Evolutionary conservation across 2,888 invertebrate genomes (phyloP).

Genomic region (Luperina nickerlii): DNA sequence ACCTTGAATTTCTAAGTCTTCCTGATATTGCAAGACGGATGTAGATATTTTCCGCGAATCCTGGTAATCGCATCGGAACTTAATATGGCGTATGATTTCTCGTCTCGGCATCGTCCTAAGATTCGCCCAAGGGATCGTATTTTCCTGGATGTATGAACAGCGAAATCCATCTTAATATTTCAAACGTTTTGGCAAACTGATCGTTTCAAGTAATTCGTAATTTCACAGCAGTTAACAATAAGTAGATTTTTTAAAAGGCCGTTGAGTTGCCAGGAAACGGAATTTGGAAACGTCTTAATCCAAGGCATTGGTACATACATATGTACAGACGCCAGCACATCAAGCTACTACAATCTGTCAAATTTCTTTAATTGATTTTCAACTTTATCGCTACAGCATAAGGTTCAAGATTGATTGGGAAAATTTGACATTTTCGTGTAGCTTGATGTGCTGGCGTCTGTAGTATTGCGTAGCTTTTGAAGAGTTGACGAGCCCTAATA

Average conservation of each 20-base stretch:
- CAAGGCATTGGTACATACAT: not conserved
- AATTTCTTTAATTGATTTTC: no score
- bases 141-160: slow-evolving; percentile 24
- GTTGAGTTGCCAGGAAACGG: not conserved
- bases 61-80: slow-evolving; percentile 47
- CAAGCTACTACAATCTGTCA: no score
- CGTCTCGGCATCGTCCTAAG: slow-evolving; percentile 7
- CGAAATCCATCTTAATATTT: slow-evolving; percentile 30
- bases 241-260: not conserved
- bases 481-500: not conserved
- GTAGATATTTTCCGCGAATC: slow-evolving; percentile 38
- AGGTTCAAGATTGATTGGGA: no score
- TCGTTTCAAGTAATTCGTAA: slow-evolving; percentile 29
- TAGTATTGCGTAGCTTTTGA: not conserved
- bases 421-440: no score
- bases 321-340: no score
- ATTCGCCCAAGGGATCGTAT: slow-evolving; percentile 11
- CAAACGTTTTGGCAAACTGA: slow-evolving; percentile 29
- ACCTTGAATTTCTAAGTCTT: slow-evolving; percentile 60
- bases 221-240: slow-evolving; percentile 12
- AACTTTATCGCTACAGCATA: no score
- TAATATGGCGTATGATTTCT: slow-evolving; percentile 48
- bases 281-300: not conserved
- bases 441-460: not conserved
- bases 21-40: slow-evolving; percentile 45